phyloP scores from a whole-genome alignment of 2,888 invertebrate genomes.

The Acronicta aceris region DNA sequence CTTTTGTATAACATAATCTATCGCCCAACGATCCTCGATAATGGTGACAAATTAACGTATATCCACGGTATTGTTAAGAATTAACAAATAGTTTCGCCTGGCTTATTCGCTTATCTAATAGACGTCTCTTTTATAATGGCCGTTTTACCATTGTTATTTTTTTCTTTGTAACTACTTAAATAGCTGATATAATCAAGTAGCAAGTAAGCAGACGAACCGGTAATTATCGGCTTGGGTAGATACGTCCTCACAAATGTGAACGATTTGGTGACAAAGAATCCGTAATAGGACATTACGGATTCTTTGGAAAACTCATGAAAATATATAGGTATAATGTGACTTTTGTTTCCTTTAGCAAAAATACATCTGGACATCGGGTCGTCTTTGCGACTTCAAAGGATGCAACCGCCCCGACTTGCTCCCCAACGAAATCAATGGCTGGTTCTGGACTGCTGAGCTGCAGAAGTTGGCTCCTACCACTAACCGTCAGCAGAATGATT shows the following conservation, averaged over 20 bases:
- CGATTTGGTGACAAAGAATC: constrained; percentile 51
- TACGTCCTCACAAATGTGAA: constrained; percentile 32
- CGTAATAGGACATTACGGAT: too few species aligned
- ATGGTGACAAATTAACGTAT: constrained; percentile 70
- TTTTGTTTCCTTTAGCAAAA: constrained; percentile 90
- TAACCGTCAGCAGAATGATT: constrained; percentile 95
- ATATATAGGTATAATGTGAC: too few species aligned
- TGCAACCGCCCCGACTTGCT: constrained; percentile 96
- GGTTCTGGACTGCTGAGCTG: constrained; percentile 97
- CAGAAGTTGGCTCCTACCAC: constrained; percentile 95
- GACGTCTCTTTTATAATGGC: constrained; percentile 58
- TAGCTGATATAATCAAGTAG: constrained; percentile 30
- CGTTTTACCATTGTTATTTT: constrained; percentile 61
- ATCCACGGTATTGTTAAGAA: constrained; percentile 61
- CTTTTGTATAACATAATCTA: neutral
- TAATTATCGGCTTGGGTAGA: constrained; percentile 33
- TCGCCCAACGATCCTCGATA: constrained; percentile 44
- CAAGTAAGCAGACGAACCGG: constrained; percentile 29
- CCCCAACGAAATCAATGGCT: constrained; percentile 94
- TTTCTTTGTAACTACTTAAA: constrained; percentile 43
- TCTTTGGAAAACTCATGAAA: too few species aligned
- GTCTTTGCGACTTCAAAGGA: constrained; percentile 96
- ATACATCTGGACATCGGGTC: constrained; percentile 97
- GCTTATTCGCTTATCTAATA: constrained; percentile 61
- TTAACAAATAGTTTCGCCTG: constrained; percentile 58